Conservation (phyloP, 2,797 vertebrate genomes). For the Calcarius lapponicus region DNA sequence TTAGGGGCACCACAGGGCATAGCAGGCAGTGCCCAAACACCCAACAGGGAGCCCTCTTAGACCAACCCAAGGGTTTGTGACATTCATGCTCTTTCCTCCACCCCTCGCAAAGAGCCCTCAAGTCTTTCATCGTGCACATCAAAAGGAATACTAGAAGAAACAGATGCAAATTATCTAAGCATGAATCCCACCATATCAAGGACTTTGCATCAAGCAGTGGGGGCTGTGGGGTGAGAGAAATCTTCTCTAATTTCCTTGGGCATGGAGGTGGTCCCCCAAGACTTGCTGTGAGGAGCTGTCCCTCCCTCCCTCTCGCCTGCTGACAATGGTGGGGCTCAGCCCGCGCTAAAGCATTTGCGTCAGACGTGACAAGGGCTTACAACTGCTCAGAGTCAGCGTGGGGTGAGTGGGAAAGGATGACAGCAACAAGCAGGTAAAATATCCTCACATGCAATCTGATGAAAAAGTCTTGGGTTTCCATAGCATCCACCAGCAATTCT, state of each 20-base stretch:
- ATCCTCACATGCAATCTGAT: neutral
- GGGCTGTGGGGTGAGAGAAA: neutral
- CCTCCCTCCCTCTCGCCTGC: neutral
- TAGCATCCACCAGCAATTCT: neutral
- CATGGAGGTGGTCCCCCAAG: neutral
- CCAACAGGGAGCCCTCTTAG: neutral
- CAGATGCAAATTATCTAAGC: conserved; percentile 3
- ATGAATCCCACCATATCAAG: neutral
- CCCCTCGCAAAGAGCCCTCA: fast-evolving
- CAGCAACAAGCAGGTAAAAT: neutral
- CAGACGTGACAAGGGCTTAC: neutral
- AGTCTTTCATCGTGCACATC: neutral
- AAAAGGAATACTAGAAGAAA: conserved; percentile 42
- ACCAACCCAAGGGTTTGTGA: neutral
- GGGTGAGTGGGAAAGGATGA: neutral
- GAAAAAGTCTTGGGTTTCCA: conserved; percentile 1
- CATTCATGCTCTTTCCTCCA: neutral
- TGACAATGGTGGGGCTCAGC: neutral
- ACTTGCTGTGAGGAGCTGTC: neutral
- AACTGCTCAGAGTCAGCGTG: neutral
- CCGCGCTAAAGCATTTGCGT: neutral
- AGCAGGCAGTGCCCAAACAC: neutral
- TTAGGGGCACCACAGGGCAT: neutral
- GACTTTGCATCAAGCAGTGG: neutral
- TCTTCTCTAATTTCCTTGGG: neutral